Conservation (phyloP, 2,888 invertebrate species). For the Aleiodes alternator region DNA sequence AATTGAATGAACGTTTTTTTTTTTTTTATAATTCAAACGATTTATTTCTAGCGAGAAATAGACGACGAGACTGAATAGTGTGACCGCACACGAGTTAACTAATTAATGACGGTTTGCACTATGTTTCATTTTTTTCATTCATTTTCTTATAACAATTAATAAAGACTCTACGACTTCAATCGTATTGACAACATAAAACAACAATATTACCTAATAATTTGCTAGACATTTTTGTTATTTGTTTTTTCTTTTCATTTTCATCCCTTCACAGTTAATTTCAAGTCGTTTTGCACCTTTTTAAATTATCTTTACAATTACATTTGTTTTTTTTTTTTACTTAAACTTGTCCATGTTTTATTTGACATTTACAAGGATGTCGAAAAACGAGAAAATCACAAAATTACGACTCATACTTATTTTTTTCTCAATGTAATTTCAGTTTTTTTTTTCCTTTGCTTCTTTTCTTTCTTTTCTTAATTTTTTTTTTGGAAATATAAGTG, state of each 20-base stretch:
- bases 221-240: slow-evolving; percentile 54
- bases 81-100: slow-evolving; percentile 42
- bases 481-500: slow-evolving; percentile 40
- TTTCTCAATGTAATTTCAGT: not conserved
- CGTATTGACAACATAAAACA: slow-evolving; percentile 70
- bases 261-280: slow-evolving; percentile 22
- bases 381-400: slow-evolving; percentile 8
- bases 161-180: slow-evolving; percentile 66
- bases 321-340: not conserved
- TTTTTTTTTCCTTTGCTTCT: not conserved
- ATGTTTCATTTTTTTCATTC: slow-evolving; percentile 10
- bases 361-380: not conserved
- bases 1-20: no score
- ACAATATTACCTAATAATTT: slow-evolving; percentile 71
- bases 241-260: slow-evolving; percentile 1
- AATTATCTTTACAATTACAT: not conserved
- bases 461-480: slow-evolving; percentile 39
- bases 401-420: slow-evolving; percentile 15
- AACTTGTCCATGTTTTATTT: slow-evolving; percentile 17
- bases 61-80: slow-evolving; percentile 46
- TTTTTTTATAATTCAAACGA: no score
- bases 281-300: slow-evolving; percentile 10
- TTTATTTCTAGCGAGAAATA: slow-evolving; percentile 32
- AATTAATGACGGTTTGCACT: slow-evolving; percentile 51
- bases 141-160: slow-evolving; percentile 67